Conservation (phyloP, 2,797 vertebrate genomes). For the Alcedo quadribrachys region DNA sequence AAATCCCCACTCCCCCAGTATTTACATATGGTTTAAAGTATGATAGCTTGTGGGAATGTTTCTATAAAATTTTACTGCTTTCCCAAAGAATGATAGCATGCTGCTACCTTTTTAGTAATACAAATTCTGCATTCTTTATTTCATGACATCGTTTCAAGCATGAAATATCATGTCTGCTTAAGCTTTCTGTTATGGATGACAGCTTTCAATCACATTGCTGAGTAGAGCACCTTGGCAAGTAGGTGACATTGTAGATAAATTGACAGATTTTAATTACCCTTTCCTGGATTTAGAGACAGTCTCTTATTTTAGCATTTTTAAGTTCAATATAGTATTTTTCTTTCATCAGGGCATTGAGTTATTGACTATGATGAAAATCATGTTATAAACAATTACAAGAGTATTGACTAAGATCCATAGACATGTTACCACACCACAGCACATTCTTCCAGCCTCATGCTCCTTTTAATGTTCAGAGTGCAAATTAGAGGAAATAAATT, state of each 20-base stretch:
- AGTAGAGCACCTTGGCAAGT: not conserved
- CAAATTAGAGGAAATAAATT: not conserved
- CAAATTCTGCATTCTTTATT: not conserved
- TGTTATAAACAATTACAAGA: not conserved
- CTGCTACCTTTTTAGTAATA: not conserved
- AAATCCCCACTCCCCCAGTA: not conserved
- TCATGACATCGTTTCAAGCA: not conserved
- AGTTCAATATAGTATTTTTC: not conserved
- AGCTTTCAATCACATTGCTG: slow-evolving; percentile 1
- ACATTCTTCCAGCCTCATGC: not conserved
- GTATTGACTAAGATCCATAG: not conserved
- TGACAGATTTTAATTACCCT: not conserved
- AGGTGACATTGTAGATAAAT: not conserved
- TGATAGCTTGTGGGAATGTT: not conserved
- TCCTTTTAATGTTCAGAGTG: not conserved
- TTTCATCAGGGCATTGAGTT: not conserved
- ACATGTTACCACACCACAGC: not conserved
- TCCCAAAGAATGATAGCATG: not conserved
- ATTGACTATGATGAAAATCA: not conserved
- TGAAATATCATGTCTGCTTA: not conserved
- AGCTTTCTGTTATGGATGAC: not conserved
- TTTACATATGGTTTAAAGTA: not conserved
- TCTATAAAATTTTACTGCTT: not conserved
- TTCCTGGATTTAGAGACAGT: not conserved
- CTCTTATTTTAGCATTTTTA: not conserved